These are phyloP conservation scores for Lasiurus cinereus DNA, from an alignment of 2,113 vertebrate genomes.

Conservation along the genomic window DNA sequence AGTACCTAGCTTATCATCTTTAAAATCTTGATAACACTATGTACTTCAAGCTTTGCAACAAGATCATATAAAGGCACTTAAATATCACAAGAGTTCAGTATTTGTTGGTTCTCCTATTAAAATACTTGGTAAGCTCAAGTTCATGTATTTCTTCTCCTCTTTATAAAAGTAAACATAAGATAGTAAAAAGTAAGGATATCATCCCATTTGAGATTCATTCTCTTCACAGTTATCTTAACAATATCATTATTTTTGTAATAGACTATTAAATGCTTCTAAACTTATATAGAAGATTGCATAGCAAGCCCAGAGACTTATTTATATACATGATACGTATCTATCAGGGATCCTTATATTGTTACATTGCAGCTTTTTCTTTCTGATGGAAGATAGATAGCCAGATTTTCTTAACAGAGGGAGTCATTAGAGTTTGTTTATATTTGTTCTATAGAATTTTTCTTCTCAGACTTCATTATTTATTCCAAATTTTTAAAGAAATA, in stretches of 20 bases:
- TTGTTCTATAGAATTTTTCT: background rate
- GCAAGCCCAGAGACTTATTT: background rate
- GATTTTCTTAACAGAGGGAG: background rate
- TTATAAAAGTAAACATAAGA: background rate
- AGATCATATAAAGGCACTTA: background rate
- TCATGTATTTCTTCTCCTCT: background rate
- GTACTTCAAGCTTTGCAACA: background rate
- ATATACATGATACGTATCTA: background rate
- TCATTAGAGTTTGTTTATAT: background rate
- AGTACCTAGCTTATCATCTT: background rate
- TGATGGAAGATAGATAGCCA: background rate
- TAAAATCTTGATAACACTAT: background rate
- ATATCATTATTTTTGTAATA: background rate
- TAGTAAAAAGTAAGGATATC: conserved; percentile 23
- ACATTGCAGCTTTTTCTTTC: background rate
- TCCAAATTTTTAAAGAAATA: background rate
- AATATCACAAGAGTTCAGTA: background rate
- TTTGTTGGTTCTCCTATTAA: background rate
- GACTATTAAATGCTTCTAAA: background rate
- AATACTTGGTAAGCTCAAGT: background rate
- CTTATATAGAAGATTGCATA: background rate
- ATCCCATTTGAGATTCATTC: background rate
- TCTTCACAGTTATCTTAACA: background rate
- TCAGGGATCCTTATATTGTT: background rate
- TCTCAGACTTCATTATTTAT: background rate